Evolutionary conservation across 2,888 invertebrate species (phyloP), one percentile per base, ranked within the genome.

Genomic region (Slavum lentiscoides): DNA sequence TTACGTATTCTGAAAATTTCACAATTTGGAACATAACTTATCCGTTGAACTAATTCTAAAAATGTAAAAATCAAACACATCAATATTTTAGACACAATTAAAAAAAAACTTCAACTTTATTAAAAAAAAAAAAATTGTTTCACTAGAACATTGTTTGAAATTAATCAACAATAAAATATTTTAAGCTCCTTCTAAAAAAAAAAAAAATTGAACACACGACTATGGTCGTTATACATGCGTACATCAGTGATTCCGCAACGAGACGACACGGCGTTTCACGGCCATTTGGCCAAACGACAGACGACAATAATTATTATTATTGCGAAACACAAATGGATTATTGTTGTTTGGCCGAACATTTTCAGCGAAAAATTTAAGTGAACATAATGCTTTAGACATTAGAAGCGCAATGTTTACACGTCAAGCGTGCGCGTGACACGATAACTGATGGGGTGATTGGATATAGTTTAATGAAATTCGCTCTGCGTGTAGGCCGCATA

Each of bases 371-470:
- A 64, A 74, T 74, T 53, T 21, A n/a, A 21, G 21, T 11, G 74
- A 30, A 74, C 62, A 21, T 74, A 55, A 64, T 55, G 74, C 37
- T 53, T 55, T 21, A 21, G 19, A 62, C 21, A 74, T 55, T 55
- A 74, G 21, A 55, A 37, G 21, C 21, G 55, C 8, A 74, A 49
- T 30, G 74, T 62, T 74, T n/a, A 62, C 53, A 30, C 73, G 43
- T 23, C 73, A 49, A 73, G n/a, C 23, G 61, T 30, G 61, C 23
- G 61, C 61, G 43, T 61, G 73, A 73, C 59, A 59, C 61, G 23
- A 43, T 49, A 73, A 49, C 23, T 23, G 61, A 73, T 61, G 23
- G 21, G 19, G 59, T 43, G 21, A 72, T 72, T 72, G 37, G 19
- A 61, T 30, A 23, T 49, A 61, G 43, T 49, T 49, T 19, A 61